phyloP scores from a whole-genome alignment of 2,113 vertebrate species.

The Tetraodon nigroviridis region DNA sequence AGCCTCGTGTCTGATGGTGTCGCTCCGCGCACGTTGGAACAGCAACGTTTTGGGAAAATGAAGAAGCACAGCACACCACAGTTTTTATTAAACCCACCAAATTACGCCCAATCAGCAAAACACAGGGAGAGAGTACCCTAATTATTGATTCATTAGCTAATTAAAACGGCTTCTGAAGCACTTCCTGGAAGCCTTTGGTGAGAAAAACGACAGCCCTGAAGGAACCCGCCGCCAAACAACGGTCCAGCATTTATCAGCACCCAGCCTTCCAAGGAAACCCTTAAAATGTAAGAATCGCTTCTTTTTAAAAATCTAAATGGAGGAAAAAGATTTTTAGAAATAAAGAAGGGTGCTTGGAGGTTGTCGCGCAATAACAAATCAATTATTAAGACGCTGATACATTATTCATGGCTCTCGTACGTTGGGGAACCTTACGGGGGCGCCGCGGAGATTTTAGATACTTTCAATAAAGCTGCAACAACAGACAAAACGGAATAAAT shows the following conservation, averaged over 20 bases:
- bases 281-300: no score
- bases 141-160: neutral
- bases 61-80: neutral
- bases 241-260: neutral
- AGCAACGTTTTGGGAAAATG: neutral
- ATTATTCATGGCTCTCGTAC: conserved; percentile 32
- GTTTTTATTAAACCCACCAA: no score
- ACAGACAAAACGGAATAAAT: conserved; percentile 15
- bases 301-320: no score
- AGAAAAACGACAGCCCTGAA: no score
- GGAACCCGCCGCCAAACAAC: neutral
- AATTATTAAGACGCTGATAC: conserved; percentile 21
- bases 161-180: no score
- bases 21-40: no score
- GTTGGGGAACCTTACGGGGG: conserved; percentile 4
- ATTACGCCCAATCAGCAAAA: neutral
- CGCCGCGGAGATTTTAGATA: conserved; percentile 1
- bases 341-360: neutral
- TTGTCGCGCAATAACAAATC: conserved; percentile 10
- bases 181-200: no score
- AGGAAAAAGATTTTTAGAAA: conserved; percentile 6
- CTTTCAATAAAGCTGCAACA: conserved; percentile 5
- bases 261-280: no score
- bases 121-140: neutral
- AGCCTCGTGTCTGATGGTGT: no score